A percentile compares a stretch with the other conserved stretches of the same genome.
Conservation (phyloP, 2,797 vertebrate species). For the Craterocephalus amniculus region DNA sequence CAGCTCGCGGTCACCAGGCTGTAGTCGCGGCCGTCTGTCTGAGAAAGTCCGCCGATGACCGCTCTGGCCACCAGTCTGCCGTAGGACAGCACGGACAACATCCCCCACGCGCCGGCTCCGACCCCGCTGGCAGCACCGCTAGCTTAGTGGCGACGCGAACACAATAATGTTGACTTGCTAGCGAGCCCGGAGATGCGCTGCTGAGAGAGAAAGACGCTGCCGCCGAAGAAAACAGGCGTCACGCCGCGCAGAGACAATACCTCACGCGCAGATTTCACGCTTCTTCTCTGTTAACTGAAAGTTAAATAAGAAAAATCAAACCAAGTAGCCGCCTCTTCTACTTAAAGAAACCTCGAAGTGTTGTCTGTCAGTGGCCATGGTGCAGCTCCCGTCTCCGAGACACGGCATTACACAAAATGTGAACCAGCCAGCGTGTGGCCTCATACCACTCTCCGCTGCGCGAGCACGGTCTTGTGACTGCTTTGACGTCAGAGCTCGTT, state of each 20-base stretch:
- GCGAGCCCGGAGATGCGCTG: constrained; percentile 3
- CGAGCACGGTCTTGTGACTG: constrained; percentile 77
- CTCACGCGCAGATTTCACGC: neutral
- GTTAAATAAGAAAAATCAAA: constrained; percentile 2
- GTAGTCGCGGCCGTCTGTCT: constrained; percentile 97
- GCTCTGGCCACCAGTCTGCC: constrained; percentile 95
- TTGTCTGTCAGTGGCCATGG: constrained; percentile 54
- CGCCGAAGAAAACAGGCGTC: constrained; percentile 28
- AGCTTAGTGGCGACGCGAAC: constrained; percentile 44
- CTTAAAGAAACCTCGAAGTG: neutral
- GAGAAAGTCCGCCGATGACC: constrained; percentile 95
- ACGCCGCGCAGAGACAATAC: constrained; percentile 46
- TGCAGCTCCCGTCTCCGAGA: constrained; percentile 17
- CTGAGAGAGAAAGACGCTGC: neutral
- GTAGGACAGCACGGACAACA: constrained; percentile 96
- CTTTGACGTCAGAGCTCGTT: constrained; percentile 77
- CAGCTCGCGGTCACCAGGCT: constrained; percentile 97
- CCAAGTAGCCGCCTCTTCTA: neutral
- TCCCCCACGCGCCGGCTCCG: constrained; percentile 78
- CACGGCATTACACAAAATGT: constrained; percentile 31
- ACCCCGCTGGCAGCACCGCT: constrained; percentile 75
- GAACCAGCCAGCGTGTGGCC: constrained; percentile 18
- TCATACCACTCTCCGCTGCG: constrained; percentile 12
- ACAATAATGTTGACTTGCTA: constrained; percentile 36
- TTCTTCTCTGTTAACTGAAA: neutral